These are phyloP conservation scores for Schizopygopsis malacanthus DNA, from an alignment of 2,797 vertebrate genomes.

Conservation along the genomic window DNA sequence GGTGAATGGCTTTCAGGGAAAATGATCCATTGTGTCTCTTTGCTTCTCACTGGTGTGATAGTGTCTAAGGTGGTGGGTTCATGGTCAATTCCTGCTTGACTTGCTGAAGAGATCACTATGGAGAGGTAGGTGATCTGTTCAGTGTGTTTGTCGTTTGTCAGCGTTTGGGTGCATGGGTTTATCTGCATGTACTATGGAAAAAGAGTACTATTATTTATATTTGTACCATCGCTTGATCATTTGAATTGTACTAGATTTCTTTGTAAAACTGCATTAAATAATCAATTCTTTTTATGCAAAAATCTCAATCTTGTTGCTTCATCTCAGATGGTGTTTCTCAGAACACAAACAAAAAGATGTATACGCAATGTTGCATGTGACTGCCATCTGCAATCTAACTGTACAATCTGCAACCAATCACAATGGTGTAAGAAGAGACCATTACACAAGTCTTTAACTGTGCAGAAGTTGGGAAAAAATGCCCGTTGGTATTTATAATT, in stretches of 20 bases:
- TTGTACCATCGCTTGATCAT: neutral
- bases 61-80: neutral
- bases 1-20: slow-evolving; percentile 78
- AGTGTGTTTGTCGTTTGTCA: neutral
- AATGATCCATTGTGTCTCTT: slow-evolving; percentile 75
- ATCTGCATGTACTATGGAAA: neutral
- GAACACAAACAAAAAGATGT: neutral
- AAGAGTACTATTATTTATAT: neutral
- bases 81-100: slow-evolving; percentile 49
- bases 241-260: neutral
- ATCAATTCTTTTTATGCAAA: neutral
- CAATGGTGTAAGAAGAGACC: no score
- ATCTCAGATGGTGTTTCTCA: neutral
- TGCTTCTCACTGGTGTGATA: slow-evolving; percentile 60
- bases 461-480: neutral
- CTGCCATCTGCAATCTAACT: no score
- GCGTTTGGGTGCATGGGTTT: neutral
- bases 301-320: neutral
- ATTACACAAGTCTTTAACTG: neutral
- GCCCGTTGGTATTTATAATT: neutral
- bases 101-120: slow-evolving; percentile 58
- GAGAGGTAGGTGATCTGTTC: slow-evolving; percentile 69
- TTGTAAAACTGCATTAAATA: neutral
- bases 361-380: no score
- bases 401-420: no score